Evolutionary conservation across 2,113 vertebrate species (phyloP).

Genomic region (Trematocara macrostoma): DNA sequence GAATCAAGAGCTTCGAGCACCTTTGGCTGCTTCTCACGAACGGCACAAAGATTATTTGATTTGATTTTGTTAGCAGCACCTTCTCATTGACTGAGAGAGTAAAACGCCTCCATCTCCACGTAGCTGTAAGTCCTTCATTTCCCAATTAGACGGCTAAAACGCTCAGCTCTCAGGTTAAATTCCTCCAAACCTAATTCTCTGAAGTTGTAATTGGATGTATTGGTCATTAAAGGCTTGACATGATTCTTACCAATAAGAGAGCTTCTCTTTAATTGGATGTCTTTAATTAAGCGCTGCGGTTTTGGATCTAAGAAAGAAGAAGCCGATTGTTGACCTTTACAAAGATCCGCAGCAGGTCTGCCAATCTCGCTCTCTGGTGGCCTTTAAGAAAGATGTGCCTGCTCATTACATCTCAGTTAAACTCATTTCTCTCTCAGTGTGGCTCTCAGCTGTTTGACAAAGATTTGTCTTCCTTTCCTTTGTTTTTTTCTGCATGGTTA

Average conservation of each 20-base stretch:
- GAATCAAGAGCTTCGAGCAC: background rate
- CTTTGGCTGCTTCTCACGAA: background rate
- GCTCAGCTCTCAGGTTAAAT: background rate
- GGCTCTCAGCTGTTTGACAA: background rate
- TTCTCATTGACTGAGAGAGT: background rate
- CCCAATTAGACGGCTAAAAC: background rate
- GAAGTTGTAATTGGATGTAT: background rate
- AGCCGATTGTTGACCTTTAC: background rate
- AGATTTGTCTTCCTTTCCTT: background rate
- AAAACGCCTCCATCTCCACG: background rate
- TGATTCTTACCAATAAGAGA: background rate
- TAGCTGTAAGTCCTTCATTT: background rate
- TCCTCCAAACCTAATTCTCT: background rate
- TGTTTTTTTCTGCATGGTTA: background rate
- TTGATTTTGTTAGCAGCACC: background rate
- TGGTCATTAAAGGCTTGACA: background rate
- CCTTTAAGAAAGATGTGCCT: background rate
- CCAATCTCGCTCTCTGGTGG: background rate
- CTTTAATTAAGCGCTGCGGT: background rate
- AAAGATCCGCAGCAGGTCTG: background rate
- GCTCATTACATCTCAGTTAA: background rate
- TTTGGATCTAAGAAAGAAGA: background rate
- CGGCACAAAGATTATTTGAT: accelerated
- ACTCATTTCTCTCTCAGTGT: background rate
- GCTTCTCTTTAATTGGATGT: background rate